Percentiles rank a stretch among this genome's conserved stretches.
Conservation (phyloP, 1,140 invertebrate genomes). For the Amyelois transitella region DNA sequence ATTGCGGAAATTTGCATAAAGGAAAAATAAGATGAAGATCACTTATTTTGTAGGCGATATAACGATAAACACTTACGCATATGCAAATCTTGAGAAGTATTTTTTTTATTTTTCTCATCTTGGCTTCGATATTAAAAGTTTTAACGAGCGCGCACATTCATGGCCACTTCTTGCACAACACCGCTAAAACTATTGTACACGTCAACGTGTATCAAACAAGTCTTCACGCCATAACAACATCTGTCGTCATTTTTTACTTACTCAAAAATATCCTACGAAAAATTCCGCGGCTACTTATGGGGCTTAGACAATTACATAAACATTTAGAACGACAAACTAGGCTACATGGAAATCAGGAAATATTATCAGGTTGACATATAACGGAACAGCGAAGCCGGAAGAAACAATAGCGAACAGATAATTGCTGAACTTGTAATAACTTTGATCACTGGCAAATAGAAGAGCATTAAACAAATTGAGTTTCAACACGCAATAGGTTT, state of each 20-base stretch:
- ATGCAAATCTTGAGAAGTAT: conserved; percentile 4
- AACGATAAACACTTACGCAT: conserved; percentile 5
- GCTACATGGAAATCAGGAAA: background rate
- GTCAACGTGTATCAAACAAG: conserved; percentile 20
- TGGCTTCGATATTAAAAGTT: background rate
- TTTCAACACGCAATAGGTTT: background rate
- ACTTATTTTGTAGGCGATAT: background rate
- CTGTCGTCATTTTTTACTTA: conserved; percentile 1
- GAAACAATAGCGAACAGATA: background rate
- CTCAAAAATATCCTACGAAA: conserved; percentile 37
- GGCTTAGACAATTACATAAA: background rate
- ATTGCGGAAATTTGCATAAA: too few species aligned
- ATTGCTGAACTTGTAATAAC: background rate
- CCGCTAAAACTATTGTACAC: conserved; percentile 18
- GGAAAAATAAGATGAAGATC: too few species aligned
- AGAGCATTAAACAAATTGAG: background rate
- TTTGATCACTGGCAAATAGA: background rate
- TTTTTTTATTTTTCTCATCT: conserved; percentile 10
- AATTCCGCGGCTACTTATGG: conserved; percentile 16
- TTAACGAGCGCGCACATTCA: conserved; percentile 1
- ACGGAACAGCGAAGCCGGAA: background rate
- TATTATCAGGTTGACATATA: background rate
- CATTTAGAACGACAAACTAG: background rate
- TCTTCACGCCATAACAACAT: conserved; percentile 15
- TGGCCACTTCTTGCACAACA: conserved; percentile 26